A percentile compares a stretch with the other conserved stretches of the same genome.
Evolutionary conservation across 2,888 invertebrate genomes (phyloP).

Genomic region (Platycnemis pennipes): DNA sequence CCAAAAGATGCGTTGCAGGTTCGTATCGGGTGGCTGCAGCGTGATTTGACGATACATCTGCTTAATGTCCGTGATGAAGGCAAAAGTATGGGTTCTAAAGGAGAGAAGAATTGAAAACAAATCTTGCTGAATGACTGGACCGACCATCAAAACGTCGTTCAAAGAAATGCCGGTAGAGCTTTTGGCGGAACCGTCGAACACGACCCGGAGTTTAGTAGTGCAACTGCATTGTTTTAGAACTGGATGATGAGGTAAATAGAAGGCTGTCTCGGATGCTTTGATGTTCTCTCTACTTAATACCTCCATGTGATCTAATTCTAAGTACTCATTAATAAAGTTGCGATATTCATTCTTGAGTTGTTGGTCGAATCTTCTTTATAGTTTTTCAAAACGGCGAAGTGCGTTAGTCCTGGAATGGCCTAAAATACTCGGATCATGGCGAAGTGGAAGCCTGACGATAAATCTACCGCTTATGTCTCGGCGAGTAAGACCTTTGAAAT

Average conservation of each 20-base stretch:
- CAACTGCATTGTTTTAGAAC: conserved; percentile 73
- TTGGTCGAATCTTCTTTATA: conserved; percentile 11
- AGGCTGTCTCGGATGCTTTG: too few relatives aligned
- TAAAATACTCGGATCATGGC: background rate
- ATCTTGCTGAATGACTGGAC: conserved; percentile 74
- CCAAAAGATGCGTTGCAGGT: too few relatives aligned
- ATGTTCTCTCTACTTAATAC: background rate
- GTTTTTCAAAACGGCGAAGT: background rate
- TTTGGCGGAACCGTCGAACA: conserved; percentile 75
- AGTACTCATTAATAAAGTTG: conserved; percentile 34
- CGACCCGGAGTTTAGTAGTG: conserved; percentile 75
- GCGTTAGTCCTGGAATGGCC: background rate
- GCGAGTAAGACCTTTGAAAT: background rate
- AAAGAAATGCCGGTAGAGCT: conserved; percentile 73
- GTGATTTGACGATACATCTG: too few relatives aligned
- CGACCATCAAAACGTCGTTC: conserved; percentile 74
- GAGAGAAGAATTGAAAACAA: conserved; percentile 74
- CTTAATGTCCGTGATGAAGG: too few relatives aligned
- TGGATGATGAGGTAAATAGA: conserved; percentile 61
- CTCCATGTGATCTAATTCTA: conserved; percentile 34
- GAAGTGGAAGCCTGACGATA: background rate
- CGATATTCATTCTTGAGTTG: conserved; percentile 43
- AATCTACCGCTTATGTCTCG: background rate
- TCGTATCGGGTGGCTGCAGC: too few relatives aligned
- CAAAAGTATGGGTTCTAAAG: too few relatives aligned